A percentile compares a stretch with the other conserved stretches of the same genome.
Evolutionary conservation across 2,113 vertebrate species (phyloP).

Genomic region (Vulpes vulpes): DNA sequence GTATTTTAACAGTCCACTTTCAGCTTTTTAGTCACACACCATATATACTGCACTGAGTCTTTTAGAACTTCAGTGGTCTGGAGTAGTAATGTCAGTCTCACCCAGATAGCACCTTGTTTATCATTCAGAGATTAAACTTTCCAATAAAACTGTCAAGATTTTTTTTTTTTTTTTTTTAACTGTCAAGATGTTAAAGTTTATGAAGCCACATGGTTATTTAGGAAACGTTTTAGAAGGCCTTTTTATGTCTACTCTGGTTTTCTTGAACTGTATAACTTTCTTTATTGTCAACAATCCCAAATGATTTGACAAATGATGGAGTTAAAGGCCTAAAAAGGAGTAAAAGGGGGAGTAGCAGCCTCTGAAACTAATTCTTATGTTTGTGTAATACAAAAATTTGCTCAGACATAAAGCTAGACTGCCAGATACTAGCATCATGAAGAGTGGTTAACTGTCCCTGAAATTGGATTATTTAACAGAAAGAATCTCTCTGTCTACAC

Average conservation of each 20-base stretch:
- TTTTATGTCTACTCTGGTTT: not conserved
- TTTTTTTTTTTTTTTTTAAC: not conserved
- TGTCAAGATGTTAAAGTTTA: not conserved
- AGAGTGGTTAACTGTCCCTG: not conserved
- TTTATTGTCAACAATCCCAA: not conserved
- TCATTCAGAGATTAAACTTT: not conserved
- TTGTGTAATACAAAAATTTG: not conserved
- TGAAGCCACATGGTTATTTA: not conserved
- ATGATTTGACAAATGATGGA: not conserved
- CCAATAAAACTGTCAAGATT: not conserved
- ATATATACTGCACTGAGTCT: not conserved
- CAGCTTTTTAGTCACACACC: not conserved
- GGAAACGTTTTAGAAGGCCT: not conserved
- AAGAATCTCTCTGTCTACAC: not conserved
- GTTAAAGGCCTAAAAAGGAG: not conserved
- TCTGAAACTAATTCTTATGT: not conserved
- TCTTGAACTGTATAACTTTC: not conserved
- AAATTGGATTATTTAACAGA: not conserved
- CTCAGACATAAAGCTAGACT: not conserved
- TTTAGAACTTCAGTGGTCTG: not conserved
- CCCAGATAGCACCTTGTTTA: not conserved
- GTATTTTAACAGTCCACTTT: not conserved
- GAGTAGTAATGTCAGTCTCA: not conserved
- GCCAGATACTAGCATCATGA: not conserved
- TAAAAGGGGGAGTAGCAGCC: no score